Conservation (phyloP, 2,888 invertebrate species). For the Eucriotettix oculatus region DNA sequence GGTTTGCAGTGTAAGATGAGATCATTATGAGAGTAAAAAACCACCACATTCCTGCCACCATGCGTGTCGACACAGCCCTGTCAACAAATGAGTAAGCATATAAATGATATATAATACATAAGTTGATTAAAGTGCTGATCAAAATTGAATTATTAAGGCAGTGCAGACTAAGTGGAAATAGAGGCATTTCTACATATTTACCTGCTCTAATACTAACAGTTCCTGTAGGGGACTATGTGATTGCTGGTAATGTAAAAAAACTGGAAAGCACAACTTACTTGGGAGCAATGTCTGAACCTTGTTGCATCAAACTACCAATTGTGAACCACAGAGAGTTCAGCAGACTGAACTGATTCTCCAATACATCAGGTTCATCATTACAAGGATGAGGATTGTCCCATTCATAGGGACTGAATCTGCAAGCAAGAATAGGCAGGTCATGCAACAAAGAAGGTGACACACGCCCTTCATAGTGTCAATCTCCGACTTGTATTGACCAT, state of each 20-base stretch:
- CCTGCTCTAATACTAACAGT: too few species aligned
- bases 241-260: too few species aligned
- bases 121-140: too few species aligned
- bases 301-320: constrained; percentile 82
- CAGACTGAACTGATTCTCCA: constrained; percentile 82
- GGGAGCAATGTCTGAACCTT: constrained; percentile 83
- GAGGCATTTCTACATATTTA: too few species aligned
- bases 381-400: constrained; percentile 80
- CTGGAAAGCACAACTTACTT: constrained; percentile 44
- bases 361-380: constrained; percentile 66
- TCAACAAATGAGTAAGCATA: constrained; percentile 7
- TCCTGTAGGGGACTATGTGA: too few species aligned
- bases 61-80: constrained; percentile 73
- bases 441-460: constrained; percentile 10
- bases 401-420: constrained; percentile 83
- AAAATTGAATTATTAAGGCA: too few species aligned
- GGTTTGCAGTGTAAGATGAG: constrained; percentile 88
- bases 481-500: too few species aligned
- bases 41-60: constrained; percentile 91
- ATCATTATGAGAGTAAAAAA: constrained; percentile 92
- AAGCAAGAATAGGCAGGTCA: constrained; percentile 12
- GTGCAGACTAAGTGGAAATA: too few species aligned
- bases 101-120: too few species aligned
- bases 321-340: constrained; percentile 91
- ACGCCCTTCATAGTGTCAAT: constrained; percentile 5